Conservation (phyloP, 1,140 invertebrate genomes). For the Drosophila novamexicana region DNA sequence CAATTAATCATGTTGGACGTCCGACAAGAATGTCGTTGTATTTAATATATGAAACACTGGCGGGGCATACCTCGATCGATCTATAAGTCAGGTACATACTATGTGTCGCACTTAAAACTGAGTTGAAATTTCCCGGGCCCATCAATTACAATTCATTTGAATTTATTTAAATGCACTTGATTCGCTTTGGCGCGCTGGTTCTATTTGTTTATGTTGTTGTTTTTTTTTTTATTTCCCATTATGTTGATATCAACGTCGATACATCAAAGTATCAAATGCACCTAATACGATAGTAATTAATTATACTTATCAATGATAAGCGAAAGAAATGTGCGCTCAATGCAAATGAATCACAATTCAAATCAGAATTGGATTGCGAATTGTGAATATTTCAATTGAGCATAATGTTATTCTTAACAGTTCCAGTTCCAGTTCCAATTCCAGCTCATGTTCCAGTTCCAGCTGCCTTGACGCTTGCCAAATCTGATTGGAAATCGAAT, state of each 20-base stretch:
- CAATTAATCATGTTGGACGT: constrained; percentile 10
- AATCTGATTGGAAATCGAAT: no score
- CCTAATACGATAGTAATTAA: constrained; percentile 67
- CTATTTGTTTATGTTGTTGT: constrained; percentile 17
- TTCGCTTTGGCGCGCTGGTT: constrained; percentile 44
- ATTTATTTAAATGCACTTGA: constrained; percentile 81
- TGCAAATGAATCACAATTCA: constrained; percentile 70
- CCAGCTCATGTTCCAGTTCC: background rate
- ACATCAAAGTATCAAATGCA: constrained; percentile 68
- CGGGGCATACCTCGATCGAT: constrained; percentile 26
- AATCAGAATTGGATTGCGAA: constrained; percentile 32
- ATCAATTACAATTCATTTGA: constrained; percentile 80
- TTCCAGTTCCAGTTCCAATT: background rate
- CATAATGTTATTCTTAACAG: background rate
- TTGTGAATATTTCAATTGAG: constrained; percentile 10
- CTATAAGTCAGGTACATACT: constrained; percentile 30
- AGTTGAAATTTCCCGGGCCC: constrained; percentile 24
- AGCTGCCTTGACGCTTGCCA: no score
- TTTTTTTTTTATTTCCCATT: no score
- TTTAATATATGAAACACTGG: constrained; percentile 23
- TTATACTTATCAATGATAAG: constrained; percentile 70
- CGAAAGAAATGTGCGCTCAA: constrained; percentile 48
- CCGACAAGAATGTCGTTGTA: background rate
- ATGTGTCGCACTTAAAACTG: constrained; percentile 10
- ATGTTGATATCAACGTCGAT: constrained; percentile 48